Base-by-base conservation (phyloP, 2,113 vertebrate genomes). In the Phrynocephalus versicolor region DNA sequence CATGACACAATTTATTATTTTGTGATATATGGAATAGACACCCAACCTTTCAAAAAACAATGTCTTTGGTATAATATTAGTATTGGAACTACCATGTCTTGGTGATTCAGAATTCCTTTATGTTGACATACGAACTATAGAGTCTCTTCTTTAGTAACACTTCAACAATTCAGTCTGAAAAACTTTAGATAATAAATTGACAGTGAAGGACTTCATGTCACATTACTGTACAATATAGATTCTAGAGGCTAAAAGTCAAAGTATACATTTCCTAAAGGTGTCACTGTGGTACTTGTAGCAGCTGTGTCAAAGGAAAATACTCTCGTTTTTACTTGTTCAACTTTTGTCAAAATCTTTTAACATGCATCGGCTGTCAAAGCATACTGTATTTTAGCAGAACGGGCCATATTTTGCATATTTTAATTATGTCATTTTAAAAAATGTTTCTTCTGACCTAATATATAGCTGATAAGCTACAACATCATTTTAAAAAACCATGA, bases 1-100 rank as follows among this genome's bases (percentile, higher is more conserved):
- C 91, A 93, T 92, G 94, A 93, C 92, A 93, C 90, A 94, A 96
- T 96, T 94, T 96, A 97, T 96, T 96, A 95, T 96, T 96, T 95
- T 92, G 90, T 95, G 92, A 96, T 94, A 94, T 93, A 94, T 90
- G 92, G 93, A 95, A 94, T 14, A 88, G 88, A 93, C 93, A 85
- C 45, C 81, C 89, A 87, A 69, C 79, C 88, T 94, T 92, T 94
- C 87, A 90, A 89, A 92, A 94, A 93, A 90, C 21, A 88, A 57
- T 60, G 76, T 78, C 81, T 27, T 80, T 30, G 69, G 79, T 86
- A 69, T 76, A 85, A 79, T n/a, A 45, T 77, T 35, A 85, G 57
- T 30, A 88, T 69, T 92, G 71, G 87, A 91, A 83, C 87, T 83
- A 81, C 8, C 41, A 27, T 91, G 89, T 89, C 41, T 3, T 90